Evolutionary conservation across 2,113 vertebrate genomes (phyloP), one percentile per base, ranked within the genome.

Genomic region (Eulacestoma nigropectus): DNA sequence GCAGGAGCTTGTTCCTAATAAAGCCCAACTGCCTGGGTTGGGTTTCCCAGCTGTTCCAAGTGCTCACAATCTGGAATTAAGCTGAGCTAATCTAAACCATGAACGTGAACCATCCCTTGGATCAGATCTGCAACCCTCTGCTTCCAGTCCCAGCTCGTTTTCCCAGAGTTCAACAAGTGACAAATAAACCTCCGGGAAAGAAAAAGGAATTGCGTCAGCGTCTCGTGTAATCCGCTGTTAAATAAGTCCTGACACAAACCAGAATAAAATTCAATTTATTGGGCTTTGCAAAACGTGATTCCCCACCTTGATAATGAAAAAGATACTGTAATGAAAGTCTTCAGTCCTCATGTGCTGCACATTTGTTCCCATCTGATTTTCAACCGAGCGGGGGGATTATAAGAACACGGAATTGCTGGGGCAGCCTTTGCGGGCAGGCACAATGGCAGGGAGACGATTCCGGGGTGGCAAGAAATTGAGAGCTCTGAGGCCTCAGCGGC

Each of bases 231-330:
- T 60, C 94, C 88, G 29, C 75, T 84, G 50, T 87, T 92, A 75
- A 96, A 85, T 49, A 63, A 91, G 83, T 92, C 95, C 81, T 92
- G 90, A 74, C 73, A 65, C 35, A 87, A 79, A 14, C 76, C 50
- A 17, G 53, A 94, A 77, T 69, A 91, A 97, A 96, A 96, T 87
- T 69, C 87, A 93, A 91, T 96, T 95, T 91, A 79, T 77, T 83
- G 49, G 56, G 39, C 72, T 95, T 79, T 47, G 88, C 78, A 93
- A 95, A 81, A 92, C 11, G 35, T 5, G 77, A 79, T 92, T 93
- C 78, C 44, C 53, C 73, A 75, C 85, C 50, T 87, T 91, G 94
- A 90, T 94, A 94, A 97, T 96, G 95, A 95, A 95, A 95, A 97
- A 91, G 93, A 95, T 90, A 92, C 27, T 74, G 91, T 90, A 95